Evolutionary conservation across 2,888 invertebrate genomes (phyloP), one percentile per base, ranked within the genome.

Genomic region (Harpalus rubripes): DNA sequence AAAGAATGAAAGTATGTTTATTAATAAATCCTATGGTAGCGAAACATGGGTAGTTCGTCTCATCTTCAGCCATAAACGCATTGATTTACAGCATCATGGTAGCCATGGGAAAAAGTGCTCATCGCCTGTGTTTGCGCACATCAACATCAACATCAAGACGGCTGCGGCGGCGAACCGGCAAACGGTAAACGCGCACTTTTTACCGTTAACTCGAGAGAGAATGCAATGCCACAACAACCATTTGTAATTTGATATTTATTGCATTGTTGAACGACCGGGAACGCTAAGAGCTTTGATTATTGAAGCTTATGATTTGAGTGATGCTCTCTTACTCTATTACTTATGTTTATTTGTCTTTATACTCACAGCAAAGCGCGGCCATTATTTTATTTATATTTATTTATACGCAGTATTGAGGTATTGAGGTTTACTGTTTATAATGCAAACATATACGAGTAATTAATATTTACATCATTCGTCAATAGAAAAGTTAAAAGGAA

Each of bases 221-320:
- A 74, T 52, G 58, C 58, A 79, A 79, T 61, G 63, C 81, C 80
- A 63, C 65, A 65, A 56, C 78, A 72, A 74, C 74, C 83, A 83
- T 83, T 83, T 83, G 83, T 72, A 83, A 83, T 83, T 72, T 83
- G 74, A 83, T 83, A 83, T 74, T 83, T 74, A 83, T 83, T 83
- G 72, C 83, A 59, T 39, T 72, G 72, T 78, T 78, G 56, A 52
- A 56, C 44, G 74, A 78, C 26, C 78, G 78, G 78, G 56, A 78
- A 32, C 22, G 22, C 26, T 78, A 78, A 78, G 78, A 58, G 78
- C 39, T 78, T 78, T 58, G 78, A 78, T 78, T 78, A 78, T 78
- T 78, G 78, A 78, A 58, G 78, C 78, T 56, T 58, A 44, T 74
- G 72, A 74, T 74, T 44, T 74, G 72, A 74, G 72, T 74, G 72